phyloP scores from a whole-genome alignment of 2,797 vertebrate species.

The Schizothorax lantsangensis region DNA sequence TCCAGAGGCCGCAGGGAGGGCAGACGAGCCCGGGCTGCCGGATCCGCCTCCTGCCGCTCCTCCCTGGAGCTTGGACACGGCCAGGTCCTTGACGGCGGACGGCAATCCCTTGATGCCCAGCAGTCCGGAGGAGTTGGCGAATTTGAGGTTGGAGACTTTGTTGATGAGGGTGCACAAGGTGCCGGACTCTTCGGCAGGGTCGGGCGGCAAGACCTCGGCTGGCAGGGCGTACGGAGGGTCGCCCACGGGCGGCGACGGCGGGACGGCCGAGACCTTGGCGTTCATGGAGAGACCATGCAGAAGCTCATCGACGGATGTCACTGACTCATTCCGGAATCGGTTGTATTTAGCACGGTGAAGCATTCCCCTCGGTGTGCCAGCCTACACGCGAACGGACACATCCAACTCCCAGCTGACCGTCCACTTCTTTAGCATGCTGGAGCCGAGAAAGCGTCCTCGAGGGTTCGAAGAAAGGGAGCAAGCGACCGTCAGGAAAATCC shows the following conservation, averaged over 20 bases:
- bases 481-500: slow-evolving; percentile 70
- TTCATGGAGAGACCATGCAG: slow-evolving; percentile 96
- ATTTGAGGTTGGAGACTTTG: slow-evolving; percentile 98
- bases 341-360: slow-evolving; percentile 99
- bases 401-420: slow-evolving; percentile 84
- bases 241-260: slow-evolving; percentile 83
- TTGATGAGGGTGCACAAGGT: slow-evolving; percentile 96
- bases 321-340: slow-evolving; percentile 99
- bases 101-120: slow-evolving; percentile 94
- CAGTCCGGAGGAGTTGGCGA: slow-evolving; percentile 90
- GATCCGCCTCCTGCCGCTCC: slow-evolving; percentile 81
- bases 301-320: slow-evolving; percentile 98
- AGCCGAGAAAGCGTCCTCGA: slow-evolving; percentile 76
- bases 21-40: slow-evolving; percentile 81
- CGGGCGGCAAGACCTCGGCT: slow-evolving; percentile 75
- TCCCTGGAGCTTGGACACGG: slow-evolving; percentile 93
- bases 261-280: slow-evolving; percentile 90
- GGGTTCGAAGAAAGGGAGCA: slow-evolving; percentile 63
- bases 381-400: slow-evolving; percentile 90
- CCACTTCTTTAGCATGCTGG: slow-evolving; percentile 88
- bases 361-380: slow-evolving; percentile 96
- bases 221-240: slow-evolving; percentile 86
- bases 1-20: slow-evolving; percentile 74
- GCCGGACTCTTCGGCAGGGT: slow-evolving; percentile 92
- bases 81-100: slow-evolving; percentile 95